Conservation (phyloP, 2,797 vertebrate genomes). For the Netta rufina region DNA sequence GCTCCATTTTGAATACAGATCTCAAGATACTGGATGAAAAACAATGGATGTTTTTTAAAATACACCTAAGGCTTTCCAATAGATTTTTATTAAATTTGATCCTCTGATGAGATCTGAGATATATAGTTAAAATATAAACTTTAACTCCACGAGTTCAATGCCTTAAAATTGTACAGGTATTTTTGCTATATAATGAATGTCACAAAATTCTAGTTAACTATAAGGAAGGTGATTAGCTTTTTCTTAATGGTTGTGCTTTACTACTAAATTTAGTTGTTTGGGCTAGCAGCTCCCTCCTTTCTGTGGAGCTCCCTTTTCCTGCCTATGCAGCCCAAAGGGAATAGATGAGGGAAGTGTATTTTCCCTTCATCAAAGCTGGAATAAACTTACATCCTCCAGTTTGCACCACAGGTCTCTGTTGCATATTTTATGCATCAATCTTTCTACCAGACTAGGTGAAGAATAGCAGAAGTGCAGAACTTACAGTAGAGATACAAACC, state of each 20-base stretch:
- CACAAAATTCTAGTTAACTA: not conserved
- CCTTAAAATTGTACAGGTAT: not conserved
- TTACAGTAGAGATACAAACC: not conserved
- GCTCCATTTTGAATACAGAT: not conserved
- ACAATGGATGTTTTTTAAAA: not conserved
- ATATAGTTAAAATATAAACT: not conserved
- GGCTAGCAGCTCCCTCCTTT: not conserved
- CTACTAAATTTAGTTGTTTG: not conserved
- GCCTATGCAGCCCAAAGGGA: not conserved
- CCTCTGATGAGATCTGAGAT: not conserved
- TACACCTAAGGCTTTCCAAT: not conserved
- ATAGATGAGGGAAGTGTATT: not conserved
- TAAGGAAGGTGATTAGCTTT: not conserved
- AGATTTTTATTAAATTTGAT: not conserved
- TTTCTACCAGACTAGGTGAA: not conserved
- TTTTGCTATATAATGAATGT: not conserved
- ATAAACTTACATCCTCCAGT: not conserved
- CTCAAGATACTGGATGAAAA: not conserved
- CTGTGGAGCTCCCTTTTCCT: not conserved
- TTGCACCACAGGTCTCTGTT: not conserved
- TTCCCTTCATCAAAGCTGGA: constrained; percentile 27
- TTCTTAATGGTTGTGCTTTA: not conserved
- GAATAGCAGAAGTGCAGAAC: not conserved
- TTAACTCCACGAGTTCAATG: accelerated
- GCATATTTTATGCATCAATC: not conserved